These are phyloP conservation scores for Sisyra terminalis DNA, from an alignment of 2,888 invertebrate genomes.

Conservation along the genomic window DNA sequence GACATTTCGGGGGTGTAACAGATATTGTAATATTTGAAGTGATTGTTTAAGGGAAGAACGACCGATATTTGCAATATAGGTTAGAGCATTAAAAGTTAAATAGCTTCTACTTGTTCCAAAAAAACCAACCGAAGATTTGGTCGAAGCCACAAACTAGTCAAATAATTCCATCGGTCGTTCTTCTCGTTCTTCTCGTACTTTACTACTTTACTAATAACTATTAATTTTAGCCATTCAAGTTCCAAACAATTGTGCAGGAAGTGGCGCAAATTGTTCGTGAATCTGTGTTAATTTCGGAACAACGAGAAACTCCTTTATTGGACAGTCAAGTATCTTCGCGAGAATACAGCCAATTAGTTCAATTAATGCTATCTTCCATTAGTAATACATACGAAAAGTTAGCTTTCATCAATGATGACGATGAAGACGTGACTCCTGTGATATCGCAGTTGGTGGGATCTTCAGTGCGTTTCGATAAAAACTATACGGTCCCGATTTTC, in stretches of 20 bases:
- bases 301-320: conserved; percentile 41
- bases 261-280: conserved; percentile 52
- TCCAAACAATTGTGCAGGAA: conserved; percentile 56
- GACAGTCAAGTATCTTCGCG: conserved; percentile 33
- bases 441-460: conserved; percentile 49
- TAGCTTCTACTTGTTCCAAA: neutral
- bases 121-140: neutral
- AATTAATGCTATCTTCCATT: conserved; percentile 43
- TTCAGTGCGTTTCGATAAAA: conserved; percentile 23
- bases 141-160: neutral
- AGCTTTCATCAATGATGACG: conserved; percentile 48
- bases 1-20: conserved; percentile 74
- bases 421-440: conserved; percentile 31
- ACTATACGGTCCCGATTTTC: conserved; percentile 37
- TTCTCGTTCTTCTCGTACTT: too few relatives aligned
- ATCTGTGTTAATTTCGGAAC: conserved; percentile 52
- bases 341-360: conserved; percentile 32
- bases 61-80: neutral
- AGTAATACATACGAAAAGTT: conserved; percentile 54
- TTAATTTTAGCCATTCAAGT: conserved; percentile 45
- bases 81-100: neutral
- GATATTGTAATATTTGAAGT: conserved; percentile 39
- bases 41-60: neutral
- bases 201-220: neutral
- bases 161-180: too few relatives aligned